Base-by-base conservation (phyloP, 2,888 invertebrate species). In the Cyaniris semiargus region DNA sequence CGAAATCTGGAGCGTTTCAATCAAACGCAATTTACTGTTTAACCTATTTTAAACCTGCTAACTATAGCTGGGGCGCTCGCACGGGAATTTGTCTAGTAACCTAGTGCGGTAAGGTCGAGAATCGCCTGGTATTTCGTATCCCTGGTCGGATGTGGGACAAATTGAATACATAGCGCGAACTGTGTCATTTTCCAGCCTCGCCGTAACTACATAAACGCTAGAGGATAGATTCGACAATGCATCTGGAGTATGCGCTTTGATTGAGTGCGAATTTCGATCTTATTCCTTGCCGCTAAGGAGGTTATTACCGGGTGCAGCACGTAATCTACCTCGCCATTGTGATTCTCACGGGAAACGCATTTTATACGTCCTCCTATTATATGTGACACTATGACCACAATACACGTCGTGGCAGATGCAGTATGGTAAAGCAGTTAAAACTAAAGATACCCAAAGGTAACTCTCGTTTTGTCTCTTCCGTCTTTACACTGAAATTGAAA, bases 1-100 rank as follows among this genome's bases (percentile, higher is more conserved):
- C 83, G 81, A 86, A 88, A 90, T 89, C 87, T 89, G 85, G 90
- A 88, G 85, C 90, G 86, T 85, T 88, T 88, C 88, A 90, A 89
- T 90, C 87, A 87, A 80, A 76, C 75, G 80, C 88, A 89, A 89
- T 89, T 88, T 86, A 88, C 81, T 83, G 81, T 80, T 81, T 79
- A 80, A 80, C 80, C 79, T 77, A 79, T 78, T 76, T 79, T 79
- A 79, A 80, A 75, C 77, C 34, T 75, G 60, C 70, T 53, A 75
- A 79, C 78, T 77, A 77, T 38, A 78, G 27, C 74, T 60, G 77
- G 27, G 44, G n/a, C 34, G 34, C 60, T 15, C 56, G 58, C 80
- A 78, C 27, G 31, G 58, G 71, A 81, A 72, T 76, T 58, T 76
- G 58, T 76, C 77, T 76, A 78, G 75, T 82, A 80, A 75, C n/a